Conservation (phyloP, 2,113 vertebrate genomes). For the Oreochromis tanganicae region DNA sequence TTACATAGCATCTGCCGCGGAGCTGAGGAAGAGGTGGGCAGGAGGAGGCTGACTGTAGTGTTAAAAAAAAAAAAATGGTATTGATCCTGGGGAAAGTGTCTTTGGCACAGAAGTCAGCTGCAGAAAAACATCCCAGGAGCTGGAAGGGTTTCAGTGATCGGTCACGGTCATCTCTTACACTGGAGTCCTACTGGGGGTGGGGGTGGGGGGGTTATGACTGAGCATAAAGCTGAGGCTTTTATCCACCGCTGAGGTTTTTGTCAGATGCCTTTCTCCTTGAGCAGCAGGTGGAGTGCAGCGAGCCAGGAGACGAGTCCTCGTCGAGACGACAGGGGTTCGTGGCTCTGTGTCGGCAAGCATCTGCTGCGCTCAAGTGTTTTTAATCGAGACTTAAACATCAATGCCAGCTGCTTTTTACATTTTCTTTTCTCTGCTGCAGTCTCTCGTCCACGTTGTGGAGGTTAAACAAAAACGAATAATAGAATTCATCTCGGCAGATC, state of each 20-base stretch:
- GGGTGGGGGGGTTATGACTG: neutral
- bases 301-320: neutral
- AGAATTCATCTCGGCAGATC: neutral
- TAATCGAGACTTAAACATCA: neutral
- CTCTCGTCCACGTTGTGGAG: neutral
- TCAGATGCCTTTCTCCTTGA: neutral
- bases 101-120: neutral
- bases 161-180: constrained; percentile 19
- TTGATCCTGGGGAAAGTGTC: neutral
- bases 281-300: neutral
- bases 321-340: neutral
- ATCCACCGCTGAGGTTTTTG: neutral
- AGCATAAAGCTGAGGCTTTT: neutral
- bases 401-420: neutral
- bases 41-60: neutral
- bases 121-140: neutral
- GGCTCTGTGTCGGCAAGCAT: neutral
- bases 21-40: neutral
- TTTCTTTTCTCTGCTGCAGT: neutral
- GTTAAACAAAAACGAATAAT: neutral
- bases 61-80: neutral
- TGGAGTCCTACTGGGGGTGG: neutral
- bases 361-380: neutral
- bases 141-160: neutral
- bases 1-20: constrained; percentile 26